These are phyloP conservation scores for Entosphenus tridentatus DNA, from an alignment of 2,113 vertebrate genomes.

Conservation along the genomic window DNA sequence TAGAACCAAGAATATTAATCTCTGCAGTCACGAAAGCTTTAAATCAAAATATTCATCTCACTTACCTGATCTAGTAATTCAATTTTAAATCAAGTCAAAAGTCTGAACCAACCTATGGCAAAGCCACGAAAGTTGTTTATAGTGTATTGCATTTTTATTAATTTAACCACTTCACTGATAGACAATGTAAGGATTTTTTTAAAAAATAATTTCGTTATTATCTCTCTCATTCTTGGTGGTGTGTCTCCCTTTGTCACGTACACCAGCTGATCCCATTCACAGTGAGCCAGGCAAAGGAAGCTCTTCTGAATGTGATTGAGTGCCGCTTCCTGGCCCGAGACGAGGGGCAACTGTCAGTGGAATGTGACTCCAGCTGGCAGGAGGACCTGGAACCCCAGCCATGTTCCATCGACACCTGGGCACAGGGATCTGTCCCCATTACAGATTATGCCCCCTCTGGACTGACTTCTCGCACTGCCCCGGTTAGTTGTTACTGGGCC, in stretches of 20 bases:
- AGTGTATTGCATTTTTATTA: not conserved
- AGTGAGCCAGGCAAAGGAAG: slow-evolving; percentile 21
- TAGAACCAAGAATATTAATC: too few species aligned
- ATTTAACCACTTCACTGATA: not conserved
- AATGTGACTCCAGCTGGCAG: slow-evolving; percentile 13
- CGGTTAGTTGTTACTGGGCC: too few species aligned
- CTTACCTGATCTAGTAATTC: too few species aligned
- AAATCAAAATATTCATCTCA: too few species aligned
- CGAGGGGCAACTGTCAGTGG: slow-evolving; percentile 19
- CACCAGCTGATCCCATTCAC: slow-evolving; percentile 30
- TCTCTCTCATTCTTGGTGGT: not conserved
- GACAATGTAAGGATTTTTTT: not conserved
- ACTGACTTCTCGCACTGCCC: too few species aligned
- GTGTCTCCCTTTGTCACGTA: not conserved
- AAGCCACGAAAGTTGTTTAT: too few species aligned
- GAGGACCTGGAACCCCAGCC: slow-evolving; percentile 32
- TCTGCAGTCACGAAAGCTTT: too few species aligned
- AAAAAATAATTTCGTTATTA: not conserved
- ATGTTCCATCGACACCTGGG: slow-evolving; percentile 23
- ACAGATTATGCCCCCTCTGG: not conserved
- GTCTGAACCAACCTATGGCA: not conserved
- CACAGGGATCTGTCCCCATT: slow-evolving; percentile 23
- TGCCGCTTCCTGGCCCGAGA: slow-evolving; percentile 29
- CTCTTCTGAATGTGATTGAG: slow-evolving; percentile 23
- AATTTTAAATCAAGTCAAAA: not conserved